Percentiles rank a stretch among this genome's conserved stretches.
Conservation (phyloP, 2,797 vertebrate genomes). For the Bradypodion pumilum region DNA sequence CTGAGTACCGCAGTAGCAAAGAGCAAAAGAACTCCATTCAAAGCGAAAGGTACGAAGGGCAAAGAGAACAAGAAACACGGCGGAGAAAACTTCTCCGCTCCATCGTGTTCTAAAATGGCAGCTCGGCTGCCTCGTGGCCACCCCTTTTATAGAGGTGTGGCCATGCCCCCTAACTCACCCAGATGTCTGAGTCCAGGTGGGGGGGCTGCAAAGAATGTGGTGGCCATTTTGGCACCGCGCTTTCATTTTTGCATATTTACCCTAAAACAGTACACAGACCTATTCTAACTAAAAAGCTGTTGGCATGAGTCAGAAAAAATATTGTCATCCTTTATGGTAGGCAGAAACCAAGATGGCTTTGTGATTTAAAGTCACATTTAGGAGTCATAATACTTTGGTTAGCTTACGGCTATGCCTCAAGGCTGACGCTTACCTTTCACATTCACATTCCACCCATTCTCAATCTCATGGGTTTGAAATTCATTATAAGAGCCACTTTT, state of each 20-base stretch:
- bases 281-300: slow-evolving; percentile 5
- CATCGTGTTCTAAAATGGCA: no score
- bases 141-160: no score
- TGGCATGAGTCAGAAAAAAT: slow-evolving; percentile 16
- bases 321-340: not conserved
- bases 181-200: no score
- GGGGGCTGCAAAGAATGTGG: no score
- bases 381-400: slow-evolving; percentile 21
- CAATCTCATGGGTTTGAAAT: slow-evolving; percentile 4
- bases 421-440: slow-evolving; percentile 2
- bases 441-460: not conserved
- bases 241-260: not conserved
- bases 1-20: no score
- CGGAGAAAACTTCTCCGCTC: no score
- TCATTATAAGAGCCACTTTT: not conserved
- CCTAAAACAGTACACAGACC: not conserved
- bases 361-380: slow-evolving; percentile 19
- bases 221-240: no score
- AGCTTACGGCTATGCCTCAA: slow-evolving; percentile 35
- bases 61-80: no score
- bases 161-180: no score
- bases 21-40: no score
- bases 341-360: not conserved
- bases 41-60: no score
- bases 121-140: no score